A percentile compares a stretch with the other conserved stretches of the same genome.
Evolutionary conservation across 1,140 invertebrate genomes (phyloP).

Genomic region (Pomacea maculata): DNA sequence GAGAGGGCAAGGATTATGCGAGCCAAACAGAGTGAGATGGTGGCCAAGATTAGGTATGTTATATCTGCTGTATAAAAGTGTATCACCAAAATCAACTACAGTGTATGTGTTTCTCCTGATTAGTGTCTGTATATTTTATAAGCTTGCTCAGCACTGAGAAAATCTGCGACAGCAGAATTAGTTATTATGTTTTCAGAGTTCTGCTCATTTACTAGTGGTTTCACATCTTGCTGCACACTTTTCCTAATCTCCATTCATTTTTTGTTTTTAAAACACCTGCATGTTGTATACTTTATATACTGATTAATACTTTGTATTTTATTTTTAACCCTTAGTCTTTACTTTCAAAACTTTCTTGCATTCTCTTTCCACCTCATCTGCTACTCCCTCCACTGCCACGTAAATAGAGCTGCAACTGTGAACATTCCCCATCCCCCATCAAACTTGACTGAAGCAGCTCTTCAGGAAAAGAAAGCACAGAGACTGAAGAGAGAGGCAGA

Average conservation of each 20-base stretch:
- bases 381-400: not conserved
- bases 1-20: conserved; percentile 52
- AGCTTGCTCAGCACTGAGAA: not conserved
- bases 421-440: conserved; percentile 62
- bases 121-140: not conserved
- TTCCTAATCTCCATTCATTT: no score
- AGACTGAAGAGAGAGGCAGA: conserved; percentile 50
- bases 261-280: no score
- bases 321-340: not conserved
- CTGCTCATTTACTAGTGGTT: not conserved
- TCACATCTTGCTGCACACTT: no score
- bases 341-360: not conserved
- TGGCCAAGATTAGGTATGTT: conserved; percentile 65
- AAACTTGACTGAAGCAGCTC: conserved; percentile 50
- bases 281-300: not conserved
- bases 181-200: not conserved
- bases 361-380: not conserved
- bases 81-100: no score
- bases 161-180: not conserved
- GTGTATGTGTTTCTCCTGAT: no score
- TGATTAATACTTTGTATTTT: not conserved
- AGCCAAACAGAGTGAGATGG: conserved; percentile 62
- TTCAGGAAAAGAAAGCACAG: conserved; percentile 40
- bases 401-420: conserved; percentile 61
- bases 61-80: not conserved